Percentiles rank a stretch among this genome's conserved stretches.
These are phyloP conservation scores for Bos taurus DNA, from an alignment of 2,113 vertebrate species.

Conservation along the genomic window DNA sequence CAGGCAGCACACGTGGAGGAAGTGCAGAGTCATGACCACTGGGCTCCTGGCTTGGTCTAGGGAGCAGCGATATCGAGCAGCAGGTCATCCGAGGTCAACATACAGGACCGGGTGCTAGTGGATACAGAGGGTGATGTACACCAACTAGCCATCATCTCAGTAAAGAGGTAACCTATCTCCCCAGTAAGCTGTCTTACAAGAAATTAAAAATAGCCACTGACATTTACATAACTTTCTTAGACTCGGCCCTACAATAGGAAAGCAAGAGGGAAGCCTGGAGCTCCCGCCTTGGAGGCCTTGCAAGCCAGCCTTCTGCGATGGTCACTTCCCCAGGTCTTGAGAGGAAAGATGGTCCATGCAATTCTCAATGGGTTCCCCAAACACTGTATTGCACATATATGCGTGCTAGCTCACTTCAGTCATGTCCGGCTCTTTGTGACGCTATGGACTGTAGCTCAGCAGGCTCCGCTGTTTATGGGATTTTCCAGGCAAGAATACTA, in stretches of 20 bases:
- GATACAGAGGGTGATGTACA: neutral
- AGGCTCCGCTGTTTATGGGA: neutral
- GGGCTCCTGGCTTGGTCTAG: neutral
- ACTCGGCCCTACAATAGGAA: neutral
- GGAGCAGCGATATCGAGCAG: neutral
- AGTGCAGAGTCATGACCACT: no score
- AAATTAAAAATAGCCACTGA: neutral
- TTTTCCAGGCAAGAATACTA: neutral
- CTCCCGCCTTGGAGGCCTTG: neutral
- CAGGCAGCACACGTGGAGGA: neutral
- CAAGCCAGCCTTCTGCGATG: neutral
- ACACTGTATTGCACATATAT: neutral
- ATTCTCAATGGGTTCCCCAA: neutral
- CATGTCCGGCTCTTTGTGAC: neutral
- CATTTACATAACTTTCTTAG: neutral
- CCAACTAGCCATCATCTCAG: neutral
- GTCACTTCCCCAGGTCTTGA: neutral
- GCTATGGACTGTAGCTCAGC: neutral
- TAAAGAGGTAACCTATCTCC: neutral
- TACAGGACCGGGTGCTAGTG: rapidly evolving
- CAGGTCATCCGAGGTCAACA: neutral
- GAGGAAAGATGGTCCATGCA: neutral
- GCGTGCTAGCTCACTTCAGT: neutral
- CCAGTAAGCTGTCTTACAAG: neutral
- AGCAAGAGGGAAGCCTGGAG: neutral